Base-by-base conservation (phyloP, 2,113 vertebrate genomes). In the Petrocephalus microphthalmus region DNA sequence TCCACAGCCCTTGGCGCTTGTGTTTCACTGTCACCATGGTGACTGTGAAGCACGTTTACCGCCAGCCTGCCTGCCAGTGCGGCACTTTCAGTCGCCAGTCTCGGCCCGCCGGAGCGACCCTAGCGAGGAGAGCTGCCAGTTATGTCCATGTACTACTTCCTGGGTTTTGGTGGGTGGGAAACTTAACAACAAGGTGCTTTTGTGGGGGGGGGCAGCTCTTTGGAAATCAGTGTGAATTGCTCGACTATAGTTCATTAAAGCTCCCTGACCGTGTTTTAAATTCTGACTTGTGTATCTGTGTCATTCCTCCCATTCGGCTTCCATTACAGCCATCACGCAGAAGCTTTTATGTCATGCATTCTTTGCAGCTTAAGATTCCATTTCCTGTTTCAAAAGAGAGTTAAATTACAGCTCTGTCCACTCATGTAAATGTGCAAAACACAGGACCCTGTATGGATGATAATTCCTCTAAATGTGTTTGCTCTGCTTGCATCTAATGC, bases 171-270 rank as follows among this genome's bases (percentile, higher is more conserved):
- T 10, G 84, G 51, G 25, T 25, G 84, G n/a, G 25, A 85, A 17
- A 84, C 42, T 2, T 84, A 84, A 45, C 2, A 19, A 37, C n/a
- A 54, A 54, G 51, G 52, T n/a, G 81, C 42, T 84, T 84, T 84
- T 84, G 8, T 84, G 47, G 81, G 81, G 71, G 71, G 71, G 17
- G 71, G 33, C 71, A 51, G 82, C 10, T 52, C n/a, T 51, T 49
- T 84, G 82, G 49, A 84, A 85, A 85, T 85, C 84, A 10, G 29
- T 85, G 56, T 85, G 15, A 56, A 37, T 53, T 85, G 51, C 33
- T 37, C 52, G 51, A 19, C n/a, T 54, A 20, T 85, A 85, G 15
- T 56, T 85, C 33, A 85, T 85, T 85, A 85, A 85, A 84, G 51
- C 52, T 54, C 29, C 84, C 15, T 33, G 56, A 56, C 37, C 29